These are phyloP conservation scores for Drosophila cracens DNA, from an alignment of 2,888 invertebrate genomes.

Conservation along the genomic window DNA sequence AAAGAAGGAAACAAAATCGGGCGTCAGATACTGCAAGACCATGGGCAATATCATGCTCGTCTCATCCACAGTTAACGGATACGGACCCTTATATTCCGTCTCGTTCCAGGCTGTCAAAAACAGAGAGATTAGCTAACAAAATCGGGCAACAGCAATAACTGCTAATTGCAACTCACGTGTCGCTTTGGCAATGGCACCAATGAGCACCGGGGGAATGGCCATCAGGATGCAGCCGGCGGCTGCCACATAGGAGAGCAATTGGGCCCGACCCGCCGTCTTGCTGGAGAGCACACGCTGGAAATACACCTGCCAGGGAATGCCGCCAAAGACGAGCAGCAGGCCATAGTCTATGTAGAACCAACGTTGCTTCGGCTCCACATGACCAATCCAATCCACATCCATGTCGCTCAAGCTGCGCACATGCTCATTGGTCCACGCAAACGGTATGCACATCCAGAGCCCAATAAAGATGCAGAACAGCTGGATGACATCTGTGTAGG, in stretches of 20 bases:
- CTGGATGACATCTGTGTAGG: slow-evolving; percentile 99
- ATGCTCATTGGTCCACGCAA: slow-evolving; percentile 95
- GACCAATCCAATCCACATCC: slow-evolving; percentile 96
- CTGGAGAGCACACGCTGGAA: slow-evolving; percentile 99
- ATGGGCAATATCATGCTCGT: slow-evolving; percentile 98
- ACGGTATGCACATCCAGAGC: slow-evolving; percentile 99
- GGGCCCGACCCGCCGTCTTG: slow-evolving; percentile 96
- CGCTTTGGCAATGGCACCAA: slow-evolving; percentile 98
- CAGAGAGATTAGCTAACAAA: not conserved
- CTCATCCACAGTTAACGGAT: slow-evolving; percentile 90
- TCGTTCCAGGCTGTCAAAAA: slow-evolving; percentile 95
- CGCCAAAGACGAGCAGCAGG: slow-evolving; percentile 95
- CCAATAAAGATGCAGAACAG: slow-evolving; percentile 99
- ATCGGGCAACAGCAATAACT: rapidly evolving
- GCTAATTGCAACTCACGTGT: slow-evolving; percentile 89
- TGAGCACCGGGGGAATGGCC: slow-evolving; percentile 98
- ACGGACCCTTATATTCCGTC: slow-evolving; percentile 92
- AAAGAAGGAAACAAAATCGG: slow-evolving; percentile 97
- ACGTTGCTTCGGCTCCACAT: slow-evolving; percentile 89
- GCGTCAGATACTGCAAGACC: slow-evolving; percentile 98
- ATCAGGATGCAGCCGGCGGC: slow-evolving; percentile 97
- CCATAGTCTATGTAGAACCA: slow-evolving; percentile 95
- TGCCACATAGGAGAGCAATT: slow-evolving; percentile 97
- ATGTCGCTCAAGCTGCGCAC: slow-evolving; percentile 92
- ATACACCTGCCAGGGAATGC: slow-evolving; percentile 99